Conservation (phyloP, 2,797 vertebrate genomes). For the Betta splendens region DNA sequence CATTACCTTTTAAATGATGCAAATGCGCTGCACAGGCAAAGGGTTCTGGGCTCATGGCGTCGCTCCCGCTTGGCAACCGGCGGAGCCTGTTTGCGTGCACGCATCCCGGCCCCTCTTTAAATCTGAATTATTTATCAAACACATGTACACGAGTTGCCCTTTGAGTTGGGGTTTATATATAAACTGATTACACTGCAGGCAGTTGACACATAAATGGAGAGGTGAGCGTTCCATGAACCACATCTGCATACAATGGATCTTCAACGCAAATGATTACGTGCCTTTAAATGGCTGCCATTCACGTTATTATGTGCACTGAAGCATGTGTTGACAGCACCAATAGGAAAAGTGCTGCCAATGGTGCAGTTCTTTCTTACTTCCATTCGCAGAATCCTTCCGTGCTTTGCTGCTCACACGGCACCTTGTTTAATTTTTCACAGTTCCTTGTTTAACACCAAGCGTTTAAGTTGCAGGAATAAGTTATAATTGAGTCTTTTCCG, state of each 20-base stretch:
- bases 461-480: background rate
- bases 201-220: conserved; percentile 11
- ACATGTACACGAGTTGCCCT: conserved; percentile 12
- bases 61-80: conserved; percentile 36
- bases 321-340: background rate
- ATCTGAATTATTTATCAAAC: conserved; percentile 22
- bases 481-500: background rate
- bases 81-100: conserved; percentile 10
- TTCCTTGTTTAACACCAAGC: background rate
- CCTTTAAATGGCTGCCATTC: background rate
- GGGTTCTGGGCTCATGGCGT: conserved; percentile 21
- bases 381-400: background rate
- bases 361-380: background rate
- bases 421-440: background rate
- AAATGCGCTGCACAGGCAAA: conserved; percentile 29
- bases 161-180: conserved; percentile 12
- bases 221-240: conserved; percentile 3
- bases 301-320: conserved; percentile 4
- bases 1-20: conserved; percentile 25
- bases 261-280: background rate
- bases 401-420: conserved; percentile 7
- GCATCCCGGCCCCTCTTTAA: conserved; percentile 11
- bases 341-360: background rate
- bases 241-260: background rate
- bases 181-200: conserved; percentile 12